Base-by-base conservation (phyloP, 1,140 invertebrate species). In the Coptotermes formosanus region DNA sequence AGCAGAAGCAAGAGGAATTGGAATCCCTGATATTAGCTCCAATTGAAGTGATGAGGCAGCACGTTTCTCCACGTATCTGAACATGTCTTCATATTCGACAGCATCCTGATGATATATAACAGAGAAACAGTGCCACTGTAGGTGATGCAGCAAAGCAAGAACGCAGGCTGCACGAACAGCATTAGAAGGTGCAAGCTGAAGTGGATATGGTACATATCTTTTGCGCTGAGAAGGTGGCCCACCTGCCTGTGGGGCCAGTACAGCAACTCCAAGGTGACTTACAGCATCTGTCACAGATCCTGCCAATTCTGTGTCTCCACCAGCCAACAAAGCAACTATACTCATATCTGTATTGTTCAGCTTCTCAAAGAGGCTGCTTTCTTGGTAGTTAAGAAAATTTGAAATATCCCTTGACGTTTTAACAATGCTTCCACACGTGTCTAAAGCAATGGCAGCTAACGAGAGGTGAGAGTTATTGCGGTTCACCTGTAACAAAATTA, bases 101-200 rank as follows among this genome's bases (percentile, higher is more conserved):
- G 85, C 87, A 48, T 89, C 88, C 44, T 87, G 81, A 44, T 87
- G 88, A 87, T 90, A 89, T 44, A 91, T 85, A 16, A 89, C 86
- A 32, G 89, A 89, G 11, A 90, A 88, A 64, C 88, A 89, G 48
- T 87, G 85, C 89, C 89, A 90, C 25, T 88, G 87, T 69, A 88
- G 88, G 43, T 89, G 88, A 23, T 87, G 82, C 43, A 89, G 52
- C 25, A 90, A 75, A 19, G 86, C 87, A 1, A 89, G 85, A 23
- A 90, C 84, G 12, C 88, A 88, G 23, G 87, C 87, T 4, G 88
- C 89, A 81, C 87, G 86, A 7, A 89, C 85, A 32, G 87, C 75
- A 82, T 89, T 89, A 16, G 89, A 87, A n/a, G 89, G 86, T 7
- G 88, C 88, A 9, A 89, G 87, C 25, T 89, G 89, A 8, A 91